These are phyloP conservation scores for Cyanoramphus novaezelandiae DNA, from an alignment of 2,113 vertebrate genomes.

Conservation along the genomic window DNA sequence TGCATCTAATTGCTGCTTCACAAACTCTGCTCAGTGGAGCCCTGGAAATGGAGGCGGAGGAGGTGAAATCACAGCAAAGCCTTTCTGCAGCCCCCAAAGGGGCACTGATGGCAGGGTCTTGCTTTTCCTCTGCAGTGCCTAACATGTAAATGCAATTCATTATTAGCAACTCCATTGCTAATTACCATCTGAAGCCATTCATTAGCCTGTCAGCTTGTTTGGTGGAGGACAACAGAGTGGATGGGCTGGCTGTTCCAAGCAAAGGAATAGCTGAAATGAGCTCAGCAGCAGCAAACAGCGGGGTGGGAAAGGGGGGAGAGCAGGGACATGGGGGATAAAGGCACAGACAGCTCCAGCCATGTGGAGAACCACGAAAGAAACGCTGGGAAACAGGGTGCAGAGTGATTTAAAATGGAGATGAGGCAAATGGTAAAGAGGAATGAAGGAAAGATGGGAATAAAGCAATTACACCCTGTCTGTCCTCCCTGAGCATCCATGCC, in stretches of 20 bases:
- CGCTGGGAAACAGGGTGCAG: neutral
- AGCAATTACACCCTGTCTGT: neutral
- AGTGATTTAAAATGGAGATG: neutral
- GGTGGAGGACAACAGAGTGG: slow-evolving; percentile 58
- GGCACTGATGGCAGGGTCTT: neutral
- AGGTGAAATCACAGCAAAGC: neutral
- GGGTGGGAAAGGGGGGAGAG: neutral
- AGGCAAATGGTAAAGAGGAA: neutral
- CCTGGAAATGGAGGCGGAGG: neutral
- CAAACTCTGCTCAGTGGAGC: slow-evolving; percentile 11
- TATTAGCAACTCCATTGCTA: slow-evolving; percentile 77
- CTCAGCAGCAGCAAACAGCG: neutral
- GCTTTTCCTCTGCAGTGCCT: slow-evolving; percentile 66
- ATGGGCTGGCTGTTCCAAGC: slow-evolving; percentile 16
- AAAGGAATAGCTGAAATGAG: slow-evolving; percentile 16
- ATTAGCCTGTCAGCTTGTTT: slow-evolving; percentile 75
- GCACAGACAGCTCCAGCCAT: neutral
- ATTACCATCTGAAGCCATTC: slow-evolving; percentile 77
- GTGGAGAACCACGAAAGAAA: neutral
- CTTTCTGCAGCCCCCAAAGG: neutral
- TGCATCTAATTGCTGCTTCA: neutral
- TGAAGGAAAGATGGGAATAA: neutral
- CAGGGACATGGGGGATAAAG: neutral
- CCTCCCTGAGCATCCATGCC: neutral
- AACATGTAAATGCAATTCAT: slow-evolving; percentile 77